phyloP scores from a whole-genome alignment of 2,797 vertebrate genomes.

The Microcaecilia unicolor region DNA sequence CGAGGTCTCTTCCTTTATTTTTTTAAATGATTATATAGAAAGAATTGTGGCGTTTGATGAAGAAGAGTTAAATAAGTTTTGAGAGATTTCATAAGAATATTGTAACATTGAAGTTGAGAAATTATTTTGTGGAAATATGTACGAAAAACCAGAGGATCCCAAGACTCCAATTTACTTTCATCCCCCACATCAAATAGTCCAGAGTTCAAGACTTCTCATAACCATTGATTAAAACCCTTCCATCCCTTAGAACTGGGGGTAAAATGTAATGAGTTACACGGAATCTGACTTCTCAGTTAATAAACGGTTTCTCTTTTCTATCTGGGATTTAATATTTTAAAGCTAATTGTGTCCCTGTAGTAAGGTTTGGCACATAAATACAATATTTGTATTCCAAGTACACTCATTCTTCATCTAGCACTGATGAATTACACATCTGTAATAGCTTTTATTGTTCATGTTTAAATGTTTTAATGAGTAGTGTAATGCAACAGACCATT shows the following conservation, averaged over 20 bases:
- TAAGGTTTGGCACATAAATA: constrained; percentile 47
- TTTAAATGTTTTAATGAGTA: constrained; percentile 15
- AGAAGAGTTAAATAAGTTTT: no score
- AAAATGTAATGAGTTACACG: constrained; percentile 15
- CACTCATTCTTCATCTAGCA: constrained; percentile 14
- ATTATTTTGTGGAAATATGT: no score
- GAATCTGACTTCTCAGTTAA: constrained; percentile 19
- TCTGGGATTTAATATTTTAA: constrained; percentile 49
- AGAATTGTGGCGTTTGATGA: no score
- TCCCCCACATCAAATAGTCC: no score
- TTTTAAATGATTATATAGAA: no score
- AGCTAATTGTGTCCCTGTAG: constrained; percentile 52
- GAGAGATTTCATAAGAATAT: no score
- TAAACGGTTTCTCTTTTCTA: constrained; percentile 33
- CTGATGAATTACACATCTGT: constrained; percentile 20
- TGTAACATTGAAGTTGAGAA: no score
- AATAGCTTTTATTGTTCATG: constrained; percentile 5
- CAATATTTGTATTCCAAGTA: constrained; percentile 50
- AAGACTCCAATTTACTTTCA: no score
- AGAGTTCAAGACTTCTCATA: no score
- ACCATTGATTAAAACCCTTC: background rate
- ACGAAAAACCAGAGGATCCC: no score
- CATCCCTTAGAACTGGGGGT: constrained; percentile 8
- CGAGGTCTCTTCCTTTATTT: no score
- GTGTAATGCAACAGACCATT: no score